Percentiles rank a stretch among this genome's conserved stretches.
phyloP scores from a whole-genome alignment of 2,888 invertebrate genomes.

The Orchesella flavescens region DNA sequence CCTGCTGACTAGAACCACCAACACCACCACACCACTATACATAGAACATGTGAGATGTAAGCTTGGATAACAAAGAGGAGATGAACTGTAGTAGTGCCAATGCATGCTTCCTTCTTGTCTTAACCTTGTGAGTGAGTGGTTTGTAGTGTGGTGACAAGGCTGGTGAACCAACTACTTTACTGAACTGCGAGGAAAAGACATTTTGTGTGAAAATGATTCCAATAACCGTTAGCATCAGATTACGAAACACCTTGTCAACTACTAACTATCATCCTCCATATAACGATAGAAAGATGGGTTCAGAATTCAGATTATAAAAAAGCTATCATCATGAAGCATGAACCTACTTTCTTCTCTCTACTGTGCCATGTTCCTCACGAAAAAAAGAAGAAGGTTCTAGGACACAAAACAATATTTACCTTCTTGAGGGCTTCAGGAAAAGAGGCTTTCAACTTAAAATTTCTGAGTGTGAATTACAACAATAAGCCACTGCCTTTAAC shows the following conservation, averaged over 20 bases:
- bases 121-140: conserved; percentile 33
- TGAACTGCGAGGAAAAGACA: conserved; percentile 55
- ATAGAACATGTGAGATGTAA: not conserved
- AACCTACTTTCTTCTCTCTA: not conserved
- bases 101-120: conserved; percentile 2
- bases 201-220: conserved; percentile 50
- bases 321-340: not conserved
- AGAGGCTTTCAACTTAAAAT: not conserved
- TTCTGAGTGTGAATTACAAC: not conserved
- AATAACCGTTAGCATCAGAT: conserved; percentile 60
- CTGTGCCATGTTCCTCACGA: no score
- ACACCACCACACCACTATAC: no score
- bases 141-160: conserved; percentile 53
- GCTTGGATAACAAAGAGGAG: no score
- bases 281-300: not conserved
- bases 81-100: not conserved
- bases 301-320: conserved; percentile 11
- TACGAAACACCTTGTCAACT: conserved; percentile 55
- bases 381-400: not conserved
- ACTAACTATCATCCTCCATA: not conserved
- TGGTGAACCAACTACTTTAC: conserved; percentile 57
- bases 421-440: not conserved
- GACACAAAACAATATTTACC: no score
- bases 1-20: no score
- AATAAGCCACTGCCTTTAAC: no score